Conservation (phyloP, 1,140 invertebrate species). For the Galleria mellonella region DNA sequence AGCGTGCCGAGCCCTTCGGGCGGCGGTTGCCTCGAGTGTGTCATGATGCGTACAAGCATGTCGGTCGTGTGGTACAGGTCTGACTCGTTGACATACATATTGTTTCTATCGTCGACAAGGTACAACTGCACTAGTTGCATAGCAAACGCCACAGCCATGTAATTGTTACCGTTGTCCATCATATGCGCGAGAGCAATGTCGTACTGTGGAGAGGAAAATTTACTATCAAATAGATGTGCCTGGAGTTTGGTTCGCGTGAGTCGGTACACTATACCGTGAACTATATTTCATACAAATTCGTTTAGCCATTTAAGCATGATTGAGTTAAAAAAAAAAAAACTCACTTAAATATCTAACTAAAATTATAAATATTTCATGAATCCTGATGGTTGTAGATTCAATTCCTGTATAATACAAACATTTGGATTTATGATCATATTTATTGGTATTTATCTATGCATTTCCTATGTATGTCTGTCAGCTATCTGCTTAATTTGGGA, state of each 20-base stretch:
- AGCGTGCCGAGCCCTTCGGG: conserved; percentile 87
- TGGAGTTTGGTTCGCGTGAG: not conserved
- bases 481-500: too few relatives aligned
- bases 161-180: conserved; percentile 92
- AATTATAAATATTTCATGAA: too few relatives aligned
- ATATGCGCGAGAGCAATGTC: conserved; percentile 89
- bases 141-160: conserved; percentile 89
- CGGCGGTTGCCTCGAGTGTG: conserved; percentile 81
- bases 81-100: conserved; percentile 84
- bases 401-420: too few relatives aligned
- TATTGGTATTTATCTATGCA: too few relatives aligned
- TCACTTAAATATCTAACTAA: too few relatives aligned
- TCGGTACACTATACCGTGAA: too few relatives aligned
- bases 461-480: too few relatives aligned
- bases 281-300: too few relatives aligned
- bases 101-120: conserved; percentile 89
- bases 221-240: not conserved
- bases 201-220: conserved; percentile 76
- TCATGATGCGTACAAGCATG: conserved; percentile 82
- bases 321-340: too few relatives aligned
- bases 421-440: too few relatives aligned
- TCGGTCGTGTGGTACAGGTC: conserved; percentile 92
- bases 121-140: conserved; percentile 94
- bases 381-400: too few relatives aligned
- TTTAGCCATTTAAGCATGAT: too few relatives aligned